Conservation (phyloP, 37 sponge, comb jelly and placozoan species). For the Trichoplax adhaerens region DNA sequence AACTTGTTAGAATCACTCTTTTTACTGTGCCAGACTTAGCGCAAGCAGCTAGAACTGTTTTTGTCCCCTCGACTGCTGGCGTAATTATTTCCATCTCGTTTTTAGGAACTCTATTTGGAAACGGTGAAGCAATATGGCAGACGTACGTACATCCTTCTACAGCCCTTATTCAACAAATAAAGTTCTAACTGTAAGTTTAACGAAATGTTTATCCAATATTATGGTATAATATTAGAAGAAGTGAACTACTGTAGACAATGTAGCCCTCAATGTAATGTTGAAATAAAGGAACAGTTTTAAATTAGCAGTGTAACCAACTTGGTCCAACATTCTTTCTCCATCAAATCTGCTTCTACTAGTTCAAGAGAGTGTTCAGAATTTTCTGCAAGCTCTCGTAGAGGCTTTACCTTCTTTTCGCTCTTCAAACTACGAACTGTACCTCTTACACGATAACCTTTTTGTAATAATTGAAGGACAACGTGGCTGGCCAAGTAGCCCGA, state of each 20-base stretch:
- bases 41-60: slow-evolving; percentile 68
- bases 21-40: slow-evolving; percentile 51
- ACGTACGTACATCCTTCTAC: slow-evolving; percentile 66
- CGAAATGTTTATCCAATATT: too few species aligned
- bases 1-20: slow-evolving; percentile 72
- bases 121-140: slow-evolving; percentile 78
- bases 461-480: slow-evolving; percentile 41
- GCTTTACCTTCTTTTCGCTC: slow-evolving; percentile 45
- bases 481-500: slow-evolving; percentile 73
- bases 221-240: too few species aligned
- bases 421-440: slow-evolving; percentile 62
- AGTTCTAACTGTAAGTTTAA: background rate
- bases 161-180: slow-evolving; percentile 11
- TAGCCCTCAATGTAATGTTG: too few species aligned
- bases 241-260: too few species aligned
- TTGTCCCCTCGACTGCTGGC: slow-evolving; percentile 63
- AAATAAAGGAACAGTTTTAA: too few species aligned
- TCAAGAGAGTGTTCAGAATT: slow-evolving; percentile 47
- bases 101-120: slow-evolving; percentile 13
- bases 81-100: slow-evolving; percentile 22
- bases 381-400: slow-evolving; percentile 34
- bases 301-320: background rate
- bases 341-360: slow-evolving; percentile 65
- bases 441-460: slow-evolving; percentile 38
- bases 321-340: slow-evolving; percentile 41